phyloP scores from a whole-genome alignment of 2,797 vertebrate genomes.

The Ceryle rudis region DNA sequence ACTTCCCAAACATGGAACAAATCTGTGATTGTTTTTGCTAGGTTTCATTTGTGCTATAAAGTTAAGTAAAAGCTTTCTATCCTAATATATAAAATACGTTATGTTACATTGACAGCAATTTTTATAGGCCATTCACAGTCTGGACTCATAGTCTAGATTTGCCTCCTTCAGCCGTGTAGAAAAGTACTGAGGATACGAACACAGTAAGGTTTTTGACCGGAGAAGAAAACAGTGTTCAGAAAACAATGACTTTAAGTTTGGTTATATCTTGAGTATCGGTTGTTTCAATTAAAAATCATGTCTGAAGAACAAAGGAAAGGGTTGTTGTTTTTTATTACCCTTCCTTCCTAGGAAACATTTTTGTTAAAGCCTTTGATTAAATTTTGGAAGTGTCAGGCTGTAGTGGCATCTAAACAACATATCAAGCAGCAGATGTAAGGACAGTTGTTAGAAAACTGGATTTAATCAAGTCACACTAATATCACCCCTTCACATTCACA shows the following conservation, averaged over 20 bases:
- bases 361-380: not conserved
- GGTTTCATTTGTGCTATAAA: not conserved
- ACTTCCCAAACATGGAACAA: not conserved
- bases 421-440: not conserved
- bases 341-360: not conserved
- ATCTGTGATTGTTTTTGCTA: not conserved
- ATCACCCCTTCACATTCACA: not conserved
- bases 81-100: not conserved
- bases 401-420: accelerated
- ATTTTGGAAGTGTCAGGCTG: not conserved
- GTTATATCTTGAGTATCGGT: not conserved
- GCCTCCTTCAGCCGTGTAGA: not conserved
- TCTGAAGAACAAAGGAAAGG: not conserved
- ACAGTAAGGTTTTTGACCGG: not conserved
- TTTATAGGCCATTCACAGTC: not conserved
- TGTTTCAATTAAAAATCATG: not conserved
- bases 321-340: not conserved
- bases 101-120: not conserved
- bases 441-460: not conserved
- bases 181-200: not conserved
- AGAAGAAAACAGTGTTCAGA: not conserved
- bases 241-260: not conserved
- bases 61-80: not conserved
- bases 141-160: not conserved
- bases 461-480: not conserved